Conservation (phyloP, 2,888 invertebrate genomes). For the Athetis lepigone region DNA sequence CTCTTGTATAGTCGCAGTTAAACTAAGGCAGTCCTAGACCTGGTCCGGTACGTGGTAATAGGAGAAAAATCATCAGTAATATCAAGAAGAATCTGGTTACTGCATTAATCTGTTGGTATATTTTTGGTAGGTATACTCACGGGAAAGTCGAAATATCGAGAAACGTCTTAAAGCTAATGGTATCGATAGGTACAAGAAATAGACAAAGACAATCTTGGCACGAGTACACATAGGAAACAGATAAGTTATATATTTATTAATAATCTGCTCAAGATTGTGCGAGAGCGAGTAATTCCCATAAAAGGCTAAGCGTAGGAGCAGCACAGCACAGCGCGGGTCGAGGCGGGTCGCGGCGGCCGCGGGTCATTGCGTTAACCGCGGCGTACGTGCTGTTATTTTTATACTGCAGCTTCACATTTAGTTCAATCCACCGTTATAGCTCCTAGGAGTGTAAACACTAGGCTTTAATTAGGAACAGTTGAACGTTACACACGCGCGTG, state of each 20-base stretch:
- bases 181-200: slow-evolving; percentile 36
- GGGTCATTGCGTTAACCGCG: slow-evolving; percentile 65
- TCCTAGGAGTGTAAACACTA: slow-evolving; percentile 83
- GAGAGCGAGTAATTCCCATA: slow-evolving; percentile 66
- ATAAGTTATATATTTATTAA: slow-evolving; percentile 12
- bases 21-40: too few species aligned
- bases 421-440: slow-evolving; percentile 81
- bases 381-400: slow-evolving; percentile 84
- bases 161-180: slow-evolving; percentile 20
- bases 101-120: too few species aligned
- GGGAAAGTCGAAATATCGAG: slow-evolving; percentile 15
- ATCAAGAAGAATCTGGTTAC: too few species aligned
- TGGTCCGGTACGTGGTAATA: too few species aligned
- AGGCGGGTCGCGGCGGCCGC: slow-evolving; percentile 32
- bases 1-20: too few species aligned
- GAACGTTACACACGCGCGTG: slow-evolving; percentile 82
- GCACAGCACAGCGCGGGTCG: neutral
- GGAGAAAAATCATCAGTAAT: too few species aligned
- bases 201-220: slow-evolving; percentile 48
- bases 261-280: slow-evolving; percentile 13
- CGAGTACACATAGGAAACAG: slow-evolving; percentile 6
- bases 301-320: slow-evolving; percentile 67
- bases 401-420: slow-evolving; percentile 81
- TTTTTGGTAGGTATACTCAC: slow-evolving; percentile 11
- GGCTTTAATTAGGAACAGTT: slow-evolving; percentile 84